Conservation (phyloP, 1,140 invertebrate species). For the Ephestia elutella region DNA sequence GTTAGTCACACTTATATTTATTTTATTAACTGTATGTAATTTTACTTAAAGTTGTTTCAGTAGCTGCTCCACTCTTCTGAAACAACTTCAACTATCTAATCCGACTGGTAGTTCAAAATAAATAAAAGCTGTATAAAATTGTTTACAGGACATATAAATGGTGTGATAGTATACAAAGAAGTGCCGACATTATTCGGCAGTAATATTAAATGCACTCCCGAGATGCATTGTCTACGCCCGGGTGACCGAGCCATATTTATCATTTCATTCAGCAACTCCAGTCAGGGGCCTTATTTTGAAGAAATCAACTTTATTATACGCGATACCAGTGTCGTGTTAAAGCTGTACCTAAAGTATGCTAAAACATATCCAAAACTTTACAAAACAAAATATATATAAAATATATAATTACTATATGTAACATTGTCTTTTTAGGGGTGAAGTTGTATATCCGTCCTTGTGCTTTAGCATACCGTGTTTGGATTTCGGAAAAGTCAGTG, state of each 20-base stretch:
- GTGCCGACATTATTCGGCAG: constrained; percentile 53
- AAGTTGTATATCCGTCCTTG: constrained; percentile 58
- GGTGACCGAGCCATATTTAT: constrained; percentile 52
- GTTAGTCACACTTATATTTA: too few species aligned
- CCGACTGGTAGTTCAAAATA: too few species aligned
- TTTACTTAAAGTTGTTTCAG: too few species aligned
- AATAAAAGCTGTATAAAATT: too few species aligned
- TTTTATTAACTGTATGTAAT: too few species aligned
- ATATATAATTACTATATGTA: too few species aligned
- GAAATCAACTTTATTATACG: constrained; percentile 58
- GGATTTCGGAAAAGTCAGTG: constrained; percentile 56
- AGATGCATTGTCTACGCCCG: constrained; percentile 43
- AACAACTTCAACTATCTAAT: too few species aligned
- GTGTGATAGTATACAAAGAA: constrained; percentile 53
- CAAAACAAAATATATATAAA: too few species aligned
- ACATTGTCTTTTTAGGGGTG: constrained; percentile 44
- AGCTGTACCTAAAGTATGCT: constrained; percentile 58
- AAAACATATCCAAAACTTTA: too few species aligned
- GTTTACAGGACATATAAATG: constrained; percentile 59
- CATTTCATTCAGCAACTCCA: constrained; percentile 58
- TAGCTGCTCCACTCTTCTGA: too few species aligned
- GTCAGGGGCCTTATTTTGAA: constrained; percentile 65
- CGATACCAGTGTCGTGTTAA: constrained; percentile 49
- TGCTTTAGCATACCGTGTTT: constrained; percentile 55
- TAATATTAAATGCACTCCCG: constrained; percentile 43